phyloP scores from a whole-genome alignment of 2,113 vertebrate genomes.

The Tachysurus vachellii region DNA sequence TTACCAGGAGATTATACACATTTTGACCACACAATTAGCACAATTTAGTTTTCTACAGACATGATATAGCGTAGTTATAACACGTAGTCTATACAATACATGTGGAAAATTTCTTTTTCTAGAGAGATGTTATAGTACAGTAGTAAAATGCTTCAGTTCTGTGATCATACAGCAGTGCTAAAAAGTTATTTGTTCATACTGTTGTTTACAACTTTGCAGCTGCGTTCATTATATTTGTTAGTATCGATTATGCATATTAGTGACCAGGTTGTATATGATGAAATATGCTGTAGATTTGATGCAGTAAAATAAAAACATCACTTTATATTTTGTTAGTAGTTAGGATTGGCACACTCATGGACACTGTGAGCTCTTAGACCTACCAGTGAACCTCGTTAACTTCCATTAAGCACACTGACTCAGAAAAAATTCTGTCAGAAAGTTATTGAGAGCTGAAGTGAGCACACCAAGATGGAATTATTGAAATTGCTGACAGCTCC shows the following conservation, averaged over 20 bases:
- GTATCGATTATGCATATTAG: not conserved
- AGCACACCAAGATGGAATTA: not conserved
- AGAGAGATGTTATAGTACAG: not conserved
- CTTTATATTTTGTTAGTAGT: not conserved
- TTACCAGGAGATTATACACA: not conserved
- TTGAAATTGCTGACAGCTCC: slow-evolving; percentile 1
- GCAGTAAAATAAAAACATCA: not conserved
- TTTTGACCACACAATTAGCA: not conserved
- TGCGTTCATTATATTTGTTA: not conserved
- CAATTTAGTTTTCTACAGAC: not conserved
- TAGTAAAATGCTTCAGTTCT: not conserved
- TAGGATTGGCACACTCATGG: not conserved
- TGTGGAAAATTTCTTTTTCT: not conserved
- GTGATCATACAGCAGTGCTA: no score
- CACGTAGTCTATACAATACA: not conserved
- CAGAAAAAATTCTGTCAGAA: slow-evolving; percentile 6
- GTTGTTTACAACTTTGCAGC: not conserved
- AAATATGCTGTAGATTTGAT: not conserved
- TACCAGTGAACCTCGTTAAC: slow-evolving; percentile 7
- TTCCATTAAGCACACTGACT: not conserved
- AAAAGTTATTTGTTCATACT: not conserved
- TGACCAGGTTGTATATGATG: not conserved
- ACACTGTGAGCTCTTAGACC: slow-evolving; percentile 1
- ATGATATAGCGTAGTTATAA: not conserved
- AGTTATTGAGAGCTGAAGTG: not conserved